Evolutionary conservation across 2,888 invertebrate genomes (phyloP), one percentile per base, ranked within the genome.

Genomic region (Chymomyza procnemis): DNA sequence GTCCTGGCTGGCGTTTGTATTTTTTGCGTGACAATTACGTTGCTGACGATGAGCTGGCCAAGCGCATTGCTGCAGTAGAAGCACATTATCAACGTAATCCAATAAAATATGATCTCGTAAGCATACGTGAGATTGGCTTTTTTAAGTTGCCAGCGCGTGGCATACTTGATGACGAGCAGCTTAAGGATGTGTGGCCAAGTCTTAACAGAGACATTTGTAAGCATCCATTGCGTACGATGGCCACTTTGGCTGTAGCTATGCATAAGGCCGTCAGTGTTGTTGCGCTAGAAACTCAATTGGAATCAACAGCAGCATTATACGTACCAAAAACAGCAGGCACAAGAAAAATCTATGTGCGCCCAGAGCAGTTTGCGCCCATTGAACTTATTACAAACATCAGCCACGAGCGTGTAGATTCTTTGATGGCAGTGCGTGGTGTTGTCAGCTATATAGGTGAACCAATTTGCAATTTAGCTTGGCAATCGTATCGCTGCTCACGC

Each of bases 371-470:
- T 89, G 93, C 94, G 71, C 94, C 95, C 34, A 90, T 95, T 1
- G 92, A 94, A 54, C 93, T 94, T 22, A 73, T 90, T 26, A 70
- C 64, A 6, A 52, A 70, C 3, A 78, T 90, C 4, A 68, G 55
- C 1, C 76, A 73, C 1, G 50, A 67, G 0, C 71, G 76, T 81
- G 95, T 94, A 91, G 96, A 96, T 93, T 92, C 92, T 90, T 89
- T 97, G 74, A 94, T 97, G 22, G 93, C 95, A 26, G 93, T 97
- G 3, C 94, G 95, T 87, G 98, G 98, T 0, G 96, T 96, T 52
- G 96, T 98, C 0, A 95, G 96, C 69, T 93, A 95, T 88, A 95
- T 96, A 3, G 94, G 96, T 16, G 94, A 94, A 85, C 93, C 95
- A 0, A 95, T 95, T 69, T 93, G 96, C 1, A 91, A 95, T 21